A percentile compares a stretch with the other conserved stretches of the same genome.
Evolutionary conservation across 2,797 vertebrate genomes (phyloP).

Genomic region (Rousettus madagascariensis): DNA sequence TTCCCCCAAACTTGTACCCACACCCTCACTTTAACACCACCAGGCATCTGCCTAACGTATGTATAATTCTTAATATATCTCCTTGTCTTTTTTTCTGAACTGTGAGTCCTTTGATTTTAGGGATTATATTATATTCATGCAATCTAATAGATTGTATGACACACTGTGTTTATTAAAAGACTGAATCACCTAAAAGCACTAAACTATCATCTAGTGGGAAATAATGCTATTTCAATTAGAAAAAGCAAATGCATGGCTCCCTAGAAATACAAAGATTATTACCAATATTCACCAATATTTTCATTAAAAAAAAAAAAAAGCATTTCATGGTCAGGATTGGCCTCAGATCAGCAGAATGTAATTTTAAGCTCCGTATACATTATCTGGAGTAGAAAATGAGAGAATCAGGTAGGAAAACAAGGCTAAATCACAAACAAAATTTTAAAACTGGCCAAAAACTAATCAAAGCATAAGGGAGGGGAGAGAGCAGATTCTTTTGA

Average conservation of each 20-base stretch:
- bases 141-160: background rate
- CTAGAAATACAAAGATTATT: background rate
- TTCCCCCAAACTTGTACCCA: background rate
- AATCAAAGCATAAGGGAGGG: background rate
- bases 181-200: background rate
- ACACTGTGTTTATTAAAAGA: constrained; percentile 13
- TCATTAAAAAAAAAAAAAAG: background rate
- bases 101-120: background rate
- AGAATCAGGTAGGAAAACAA: background rate
- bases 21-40: background rate
- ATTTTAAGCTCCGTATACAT: background rate
- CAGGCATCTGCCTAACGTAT: background rate
- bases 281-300: background rate
- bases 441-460: background rate
- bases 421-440: background rate
- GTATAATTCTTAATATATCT: background rate
- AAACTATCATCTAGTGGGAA: background rate
- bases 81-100: background rate
- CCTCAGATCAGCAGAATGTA: background rate
- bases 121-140: background rate
- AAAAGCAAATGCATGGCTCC: background rate
- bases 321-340: background rate
- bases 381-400: background rate
- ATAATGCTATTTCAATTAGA: background rate
- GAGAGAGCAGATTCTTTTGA: background rate